Base-by-base conservation (phyloP, 2,888 invertebrate species). In the Ennomos fuscantarius region DNA sequence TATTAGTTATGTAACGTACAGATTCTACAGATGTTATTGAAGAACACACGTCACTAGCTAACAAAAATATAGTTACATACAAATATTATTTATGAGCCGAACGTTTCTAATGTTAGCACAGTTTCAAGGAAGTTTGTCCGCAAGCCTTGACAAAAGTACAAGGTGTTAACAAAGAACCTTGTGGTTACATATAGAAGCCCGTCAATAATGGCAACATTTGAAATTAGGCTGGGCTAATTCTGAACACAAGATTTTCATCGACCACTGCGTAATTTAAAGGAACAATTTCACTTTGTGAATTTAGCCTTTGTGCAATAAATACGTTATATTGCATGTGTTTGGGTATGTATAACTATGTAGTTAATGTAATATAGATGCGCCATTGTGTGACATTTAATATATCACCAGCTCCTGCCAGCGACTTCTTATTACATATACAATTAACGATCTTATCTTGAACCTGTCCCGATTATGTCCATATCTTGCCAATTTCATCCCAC, bases 71-170 rank as follows among this genome's bases (percentile, higher is more conserved):
- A 11, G 32, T 44, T 43, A 41, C 9, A 32, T 46, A 13, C 13
- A 24, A 37, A 41, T 1, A 35, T 39, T 51, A 51, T 57, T 51
- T 46, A 47, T 12, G 42, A 40, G 43, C 35, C 60, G 58, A 61
- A 63, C 15, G 39, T 53, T 52, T 39, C 55, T 62, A 48, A 65
- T 64, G 64, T 64, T 65, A 63, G 62, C 48, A 61, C 66, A 79
- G 72, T 82, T 82, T 79, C 74, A 79, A 80, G 81, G 81, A 82
- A 78, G 66, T 79, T 78, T 68, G 52, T 45, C 42, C 42, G 55
- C 50, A 68, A 69, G 66, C 77, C 77, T 81, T 82, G 78, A 70
- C 60, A 73, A 71, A 76, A 72, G 60, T 73, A 74, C 41, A 31
- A 6, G 72, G 68, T 69, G 62, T 48, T 32, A 74, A 70, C 69